Evolutionary conservation across 2,888 invertebrate genomes (phyloP).

Genomic region (Eupeodes latifasciatus): DNA sequence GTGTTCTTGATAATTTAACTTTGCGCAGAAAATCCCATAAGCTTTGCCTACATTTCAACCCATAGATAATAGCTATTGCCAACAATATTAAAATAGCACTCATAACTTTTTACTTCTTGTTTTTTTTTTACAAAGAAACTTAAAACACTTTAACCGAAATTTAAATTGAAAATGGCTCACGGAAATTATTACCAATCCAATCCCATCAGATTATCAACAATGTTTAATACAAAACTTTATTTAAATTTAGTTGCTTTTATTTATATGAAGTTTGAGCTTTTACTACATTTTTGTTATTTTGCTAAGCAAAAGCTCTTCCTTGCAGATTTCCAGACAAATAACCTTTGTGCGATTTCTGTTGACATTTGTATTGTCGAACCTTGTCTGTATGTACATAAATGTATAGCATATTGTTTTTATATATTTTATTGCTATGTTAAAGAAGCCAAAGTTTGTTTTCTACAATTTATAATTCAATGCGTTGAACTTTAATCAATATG

Average conservation of each 20-base stretch:
- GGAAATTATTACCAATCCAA: not conserved
- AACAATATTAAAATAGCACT: conserved; percentile 43
- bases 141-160: not conserved
- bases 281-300: not conserved
- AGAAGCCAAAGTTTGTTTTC: not conserved
- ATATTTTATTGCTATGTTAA: not conserved
- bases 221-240: not conserved
- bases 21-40: conserved; percentile 78
- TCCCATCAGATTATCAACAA: not conserved
- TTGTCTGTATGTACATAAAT: not conserved
- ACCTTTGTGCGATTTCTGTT: not conserved
- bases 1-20: conserved; percentile 78
- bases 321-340: not conserved
- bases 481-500: too few relatives aligned
- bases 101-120: conserved; percentile 27
- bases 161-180: not conserved
- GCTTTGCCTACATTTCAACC: conserved; percentile 44
- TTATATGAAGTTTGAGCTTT: not conserved
- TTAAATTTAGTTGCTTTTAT: not conserved
- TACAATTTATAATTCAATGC: not conserved
- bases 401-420: too few relatives aligned
- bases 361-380: conserved; percentile 12
- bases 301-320: not conserved
- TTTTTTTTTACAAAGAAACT: too few relatives aligned
- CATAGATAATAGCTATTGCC: conserved; percentile 41